Base-by-base conservation (phyloP, 2,888 invertebrate genomes). In the Diaprepes abbreviatus region DNA sequence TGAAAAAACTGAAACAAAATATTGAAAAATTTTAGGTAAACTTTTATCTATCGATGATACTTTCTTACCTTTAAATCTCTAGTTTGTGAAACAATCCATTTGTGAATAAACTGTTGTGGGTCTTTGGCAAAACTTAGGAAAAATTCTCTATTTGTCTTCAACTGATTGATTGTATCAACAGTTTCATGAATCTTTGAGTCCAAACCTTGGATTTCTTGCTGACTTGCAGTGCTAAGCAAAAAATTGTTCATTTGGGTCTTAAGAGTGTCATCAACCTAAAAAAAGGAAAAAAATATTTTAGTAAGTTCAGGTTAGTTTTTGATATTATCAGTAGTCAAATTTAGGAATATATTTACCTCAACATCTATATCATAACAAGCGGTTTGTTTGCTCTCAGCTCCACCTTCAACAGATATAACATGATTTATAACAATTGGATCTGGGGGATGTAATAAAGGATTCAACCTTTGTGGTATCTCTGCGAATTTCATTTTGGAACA, bases 371-470 rank as follows among this genome's bases (percentile, higher is more conserved):
- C 99, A 85, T 99, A 99, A 85, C 98, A 99, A 36, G 98, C 97
- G 1, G 98, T 99, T 86, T 98, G 97, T 86, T 98, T 98, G 81
- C 95, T 94, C 86, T 98, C 97, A 59, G 95, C 93, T 24, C 96
- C 97, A 80, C 93, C 92, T 86, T 93, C 93, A 2, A 92, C 88
- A 70, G 90, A 90, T 82, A 99, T 99, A 57, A 97, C 93, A 85
- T 99, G 99, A 87, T 98, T 98, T 82, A 99, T 98, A 75, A 98
- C 97, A 84, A 99, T 98, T 71, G 99, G 99, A 89, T 99, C 99
- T 72, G 99, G 98, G 62, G 98, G 97, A 88, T 97, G 97, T 74
- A 99, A 88, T 70, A 99, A 87, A 16, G 95, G 93, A 84, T 95
- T 96, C 19, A 99, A 88, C 9, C 98, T 90, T 78, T 96, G 96